A percentile compares a stretch with the other conserved stretches of the same genome.
Conservation (phyloP, 2,113 vertebrate species). For the Corythornis vintsioides region DNA sequence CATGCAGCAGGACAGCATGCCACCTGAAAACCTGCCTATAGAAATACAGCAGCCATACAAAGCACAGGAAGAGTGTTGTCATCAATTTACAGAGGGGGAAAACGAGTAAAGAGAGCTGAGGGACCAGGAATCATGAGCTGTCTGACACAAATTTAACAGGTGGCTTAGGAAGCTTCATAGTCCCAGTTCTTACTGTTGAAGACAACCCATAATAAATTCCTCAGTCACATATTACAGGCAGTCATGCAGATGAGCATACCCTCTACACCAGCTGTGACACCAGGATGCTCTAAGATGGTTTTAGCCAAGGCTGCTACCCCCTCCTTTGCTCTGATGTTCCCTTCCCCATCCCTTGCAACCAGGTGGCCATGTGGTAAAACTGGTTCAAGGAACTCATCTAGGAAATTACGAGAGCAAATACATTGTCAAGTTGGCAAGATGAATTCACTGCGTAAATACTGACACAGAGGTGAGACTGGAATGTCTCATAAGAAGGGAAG, state of each 20-base stretch:
- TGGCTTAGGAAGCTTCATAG: not conserved
- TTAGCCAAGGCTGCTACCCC: not conserved
- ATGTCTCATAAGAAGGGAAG: not conserved
- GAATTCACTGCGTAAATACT: not conserved
- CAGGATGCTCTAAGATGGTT: not conserved
- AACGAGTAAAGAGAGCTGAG: not conserved
- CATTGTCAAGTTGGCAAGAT: not conserved
- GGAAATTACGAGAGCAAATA: not conserved
- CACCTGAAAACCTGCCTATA: not conserved
- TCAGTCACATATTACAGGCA: not conserved
- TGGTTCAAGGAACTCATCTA: not conserved
- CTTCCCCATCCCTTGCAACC: not conserved
- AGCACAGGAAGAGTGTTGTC: not conserved
- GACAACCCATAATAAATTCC: not conserved
- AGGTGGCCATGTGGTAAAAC: not conserved
- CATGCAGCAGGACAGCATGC: not conserved
- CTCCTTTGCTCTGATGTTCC: not conserved
- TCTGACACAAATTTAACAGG: not conserved
- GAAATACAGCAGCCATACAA: not conserved
- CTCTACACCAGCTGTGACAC: not conserved
- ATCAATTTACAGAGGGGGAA: not conserved
- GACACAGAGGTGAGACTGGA: not conserved
- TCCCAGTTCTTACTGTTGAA: not conserved
- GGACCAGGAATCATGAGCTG: not conserved
- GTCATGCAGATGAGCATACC: not conserved